Evolutionary conservation across 2,888 invertebrate species (phyloP).

Genomic region (Leptodirus hochenwartii): DNA sequence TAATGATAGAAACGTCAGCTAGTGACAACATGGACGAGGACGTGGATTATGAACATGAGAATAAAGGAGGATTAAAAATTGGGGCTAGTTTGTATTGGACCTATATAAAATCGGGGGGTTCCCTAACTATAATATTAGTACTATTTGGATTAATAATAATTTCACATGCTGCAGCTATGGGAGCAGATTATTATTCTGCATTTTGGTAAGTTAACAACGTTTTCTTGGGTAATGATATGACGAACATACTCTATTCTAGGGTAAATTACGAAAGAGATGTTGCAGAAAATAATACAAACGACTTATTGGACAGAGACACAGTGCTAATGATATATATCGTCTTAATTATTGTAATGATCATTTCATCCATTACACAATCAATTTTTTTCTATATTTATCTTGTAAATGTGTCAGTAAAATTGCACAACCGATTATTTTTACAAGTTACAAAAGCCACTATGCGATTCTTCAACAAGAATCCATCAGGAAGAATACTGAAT

Average conservation of each 20-base stretch:
- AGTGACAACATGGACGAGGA: too few species aligned
- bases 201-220: slow-evolving; percentile 64
- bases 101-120: slow-evolving; percentile 56
- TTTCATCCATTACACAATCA: too few species aligned
- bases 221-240: too few species aligned
- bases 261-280: too few species aligned
- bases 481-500: slow-evolving; percentile 43
- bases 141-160: slow-evolving; percentile 43
- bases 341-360: too few species aligned
- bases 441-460: slow-evolving; percentile 43
- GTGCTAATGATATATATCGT: too few species aligned
- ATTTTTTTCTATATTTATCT: slow-evolving; percentile 31
- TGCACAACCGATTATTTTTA: slow-evolving; percentile 34
- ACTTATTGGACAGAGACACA: too few species aligned
- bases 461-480: slow-evolving; percentile 50
- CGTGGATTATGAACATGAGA: slow-evolving; percentile 18
- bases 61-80: slow-evolving; percentile 20
- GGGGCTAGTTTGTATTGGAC: slow-evolving; percentile 36
- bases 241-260: too few species aligned
- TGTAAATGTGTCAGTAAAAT: slow-evolving; percentile 31
- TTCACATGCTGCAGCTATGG: slow-evolving; percentile 52
- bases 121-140: slow-evolving; percentile 36
- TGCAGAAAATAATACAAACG: too few species aligned
- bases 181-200: slow-evolving; percentile 61
- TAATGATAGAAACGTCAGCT: too few species aligned